These are phyloP conservation scores for Garra rufa DNA, from an alignment of 2,113 vertebrate species.

Conservation along the genomic window DNA sequence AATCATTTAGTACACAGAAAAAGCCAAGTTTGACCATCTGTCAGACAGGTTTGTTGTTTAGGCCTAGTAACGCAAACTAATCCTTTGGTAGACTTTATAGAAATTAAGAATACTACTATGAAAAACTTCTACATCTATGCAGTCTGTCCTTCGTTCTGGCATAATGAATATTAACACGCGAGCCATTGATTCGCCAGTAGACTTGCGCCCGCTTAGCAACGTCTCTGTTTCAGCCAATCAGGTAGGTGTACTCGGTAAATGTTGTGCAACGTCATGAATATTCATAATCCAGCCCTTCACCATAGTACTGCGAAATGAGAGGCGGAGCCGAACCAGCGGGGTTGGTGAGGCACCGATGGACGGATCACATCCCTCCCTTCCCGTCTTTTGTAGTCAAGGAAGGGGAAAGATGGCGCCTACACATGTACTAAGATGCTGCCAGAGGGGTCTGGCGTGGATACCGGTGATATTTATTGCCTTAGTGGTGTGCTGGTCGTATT, in stretches of 20 bases:
- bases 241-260: not conserved
- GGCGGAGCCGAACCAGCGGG: not conserved
- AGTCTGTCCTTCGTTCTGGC: not conserved
- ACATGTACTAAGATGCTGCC: slow-evolving; percentile 88
- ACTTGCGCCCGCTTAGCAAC: not conserved
- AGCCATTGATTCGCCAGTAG: not conserved
- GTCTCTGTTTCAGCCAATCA: not conserved
- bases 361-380: not conserved
- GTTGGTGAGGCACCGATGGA: not conserved
- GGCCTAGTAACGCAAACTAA: not conserved
- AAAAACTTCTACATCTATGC: not conserved
- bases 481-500: slow-evolving; percentile 95
- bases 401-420: slow-evolving; percentile 92
- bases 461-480: slow-evolving; percentile 93
- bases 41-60: not conserved
- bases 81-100: not conserved
- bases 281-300: not conserved
- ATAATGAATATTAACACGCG: not conserved
- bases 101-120: not conserved
- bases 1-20: too few species aligned
- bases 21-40: too few species aligned
- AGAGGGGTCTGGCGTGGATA: slow-evolving; percentile 89
- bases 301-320: not conserved
- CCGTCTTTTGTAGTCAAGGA: slow-evolving; percentile 39
- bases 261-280: not conserved